phyloP scores from a whole-genome alignment of 1,140 invertebrate species.

The Bilobella aurantiaca region DNA sequence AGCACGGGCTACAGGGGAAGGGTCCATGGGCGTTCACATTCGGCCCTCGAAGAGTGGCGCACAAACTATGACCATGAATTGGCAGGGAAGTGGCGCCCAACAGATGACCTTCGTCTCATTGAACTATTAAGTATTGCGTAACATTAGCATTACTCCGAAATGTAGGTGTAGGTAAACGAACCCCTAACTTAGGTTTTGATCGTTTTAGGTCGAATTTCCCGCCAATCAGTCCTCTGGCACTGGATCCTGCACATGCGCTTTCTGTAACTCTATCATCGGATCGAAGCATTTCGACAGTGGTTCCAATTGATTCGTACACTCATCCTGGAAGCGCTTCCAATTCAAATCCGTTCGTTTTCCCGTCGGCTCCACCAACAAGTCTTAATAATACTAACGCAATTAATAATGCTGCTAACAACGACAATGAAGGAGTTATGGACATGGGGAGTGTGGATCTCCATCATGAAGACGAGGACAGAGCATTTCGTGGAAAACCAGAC shows the following conservation, averaged over 20 bases:
- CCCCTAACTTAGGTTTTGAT: no score
- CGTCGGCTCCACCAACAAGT: neutral
- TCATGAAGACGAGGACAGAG: no score
- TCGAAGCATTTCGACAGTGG: neutral
- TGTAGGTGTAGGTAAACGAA: no score
- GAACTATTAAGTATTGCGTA: no score
- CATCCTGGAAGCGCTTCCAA: neutral
- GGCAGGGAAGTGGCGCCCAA: slow-evolving; percentile 71
- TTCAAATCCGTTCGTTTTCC: neutral
- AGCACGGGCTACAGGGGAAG: neutral
- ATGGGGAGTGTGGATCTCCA: neutral
- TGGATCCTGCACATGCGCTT: neutral
- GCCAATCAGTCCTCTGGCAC: neutral
- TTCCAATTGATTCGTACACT: neutral
- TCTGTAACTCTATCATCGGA: neutral
- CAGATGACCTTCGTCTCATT: slow-evolving; percentile 88
- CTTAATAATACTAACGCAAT: no score
- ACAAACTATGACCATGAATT: neutral
- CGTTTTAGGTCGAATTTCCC: no score
- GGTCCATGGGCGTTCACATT: neutral
- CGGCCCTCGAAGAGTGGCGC: neutral
- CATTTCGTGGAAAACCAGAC: no score
- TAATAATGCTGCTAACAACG: no score
- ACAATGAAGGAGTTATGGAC: neutral
- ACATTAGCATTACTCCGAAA: no score